Conservation (phyloP, 2,888 invertebrate genomes). For the Fragum fragum region DNA sequence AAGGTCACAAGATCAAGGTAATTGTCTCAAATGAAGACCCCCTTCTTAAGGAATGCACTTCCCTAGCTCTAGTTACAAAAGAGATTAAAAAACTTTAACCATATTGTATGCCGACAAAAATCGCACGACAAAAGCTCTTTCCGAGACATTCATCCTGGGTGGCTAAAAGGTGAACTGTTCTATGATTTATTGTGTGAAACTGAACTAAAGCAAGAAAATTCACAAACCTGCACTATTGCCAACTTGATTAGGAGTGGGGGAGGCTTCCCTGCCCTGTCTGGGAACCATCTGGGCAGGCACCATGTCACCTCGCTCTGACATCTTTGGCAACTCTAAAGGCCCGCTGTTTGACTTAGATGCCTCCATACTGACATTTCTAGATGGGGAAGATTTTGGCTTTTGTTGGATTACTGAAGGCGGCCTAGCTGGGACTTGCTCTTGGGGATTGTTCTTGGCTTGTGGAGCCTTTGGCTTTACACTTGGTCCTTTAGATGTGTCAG, state of each 20-base stretch:
- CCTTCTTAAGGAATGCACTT: too few species aligned
- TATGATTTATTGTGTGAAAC: too few species aligned
- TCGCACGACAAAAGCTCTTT: too few species aligned
- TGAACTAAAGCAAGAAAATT: too few species aligned
- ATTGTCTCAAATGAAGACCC: too few species aligned
- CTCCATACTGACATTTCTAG: conserved; percentile 25
- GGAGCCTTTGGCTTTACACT: conserved; percentile 17
- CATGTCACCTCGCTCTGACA: conserved; percentile 35
- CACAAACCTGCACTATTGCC: conserved; percentile 10
- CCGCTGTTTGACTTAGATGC: background rate
- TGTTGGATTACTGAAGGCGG: background rate
- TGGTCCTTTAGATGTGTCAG: conserved; percentile 53
- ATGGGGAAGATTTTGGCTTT: conserved; percentile 46
- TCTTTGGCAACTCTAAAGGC: background rate
- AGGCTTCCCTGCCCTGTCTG: conserved; percentile 17
- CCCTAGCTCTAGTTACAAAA: too few species aligned
- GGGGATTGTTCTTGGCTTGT: background rate
- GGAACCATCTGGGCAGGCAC: conserved; percentile 58
- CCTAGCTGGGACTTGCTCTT: conserved; percentile 3
- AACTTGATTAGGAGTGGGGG: background rate
- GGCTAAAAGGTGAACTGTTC: too few species aligned
- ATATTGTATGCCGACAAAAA: too few species aligned
- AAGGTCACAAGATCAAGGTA: too few species aligned
- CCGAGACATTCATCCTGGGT: too few species aligned
- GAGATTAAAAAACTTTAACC: too few species aligned